Base-by-base conservation (phyloP, 2,113 vertebrate genomes). In the Pseudolaguvia tuberculata region DNA sequence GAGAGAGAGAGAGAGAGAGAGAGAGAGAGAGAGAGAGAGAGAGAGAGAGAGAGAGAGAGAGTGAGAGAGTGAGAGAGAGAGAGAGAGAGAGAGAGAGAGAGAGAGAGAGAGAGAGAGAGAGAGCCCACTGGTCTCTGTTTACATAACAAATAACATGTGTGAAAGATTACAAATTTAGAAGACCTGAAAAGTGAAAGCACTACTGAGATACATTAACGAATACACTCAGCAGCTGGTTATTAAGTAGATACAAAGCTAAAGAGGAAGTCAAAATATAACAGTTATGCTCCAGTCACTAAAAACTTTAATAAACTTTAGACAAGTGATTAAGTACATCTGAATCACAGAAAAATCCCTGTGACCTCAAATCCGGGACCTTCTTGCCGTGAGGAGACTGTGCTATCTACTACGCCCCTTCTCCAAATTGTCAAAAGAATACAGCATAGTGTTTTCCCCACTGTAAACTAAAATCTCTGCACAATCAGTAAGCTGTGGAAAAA, bases 81-180 rank as follows among this genome's bases (percentile, higher is more conserved):
- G 17, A 53, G 18, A 29, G 17, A 69, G 18, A 35, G 12, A 77
- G 66, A 75, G 48, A 58, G 62, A 55, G 78, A 52, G 51, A 56
- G 79, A 76, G 76, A 78, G 78, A 73, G 72, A 78, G 47, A 61
- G 47, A 61, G 68, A 62, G 48, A 70, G 58, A 56, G 35, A 53
- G 25, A 47, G 48, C 12, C 21, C 10, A 47, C 58, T 75, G 78
- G 84, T 45, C 73, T 67, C 75, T 76, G 48, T 51, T 3, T n/a
- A 74, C 70, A 45, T 78, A 84, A 81, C 81, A 78, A 76, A 74
- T 68, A 74, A 76, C 84, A 86, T 82, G 81, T 87, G 86, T 78
- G 76, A 84, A 74, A 78, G 63, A 84, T 87, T 84, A 84, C 51
- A 61, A 55, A 81, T 76, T 59, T 72, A 63, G 79, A 82, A 52